Percentiles rank a stretch among this genome's conserved stretches.
Evolutionary conservation across 2,888 invertebrate genomes (phyloP).

Genomic region (Parnassius smintheus): DNA sequence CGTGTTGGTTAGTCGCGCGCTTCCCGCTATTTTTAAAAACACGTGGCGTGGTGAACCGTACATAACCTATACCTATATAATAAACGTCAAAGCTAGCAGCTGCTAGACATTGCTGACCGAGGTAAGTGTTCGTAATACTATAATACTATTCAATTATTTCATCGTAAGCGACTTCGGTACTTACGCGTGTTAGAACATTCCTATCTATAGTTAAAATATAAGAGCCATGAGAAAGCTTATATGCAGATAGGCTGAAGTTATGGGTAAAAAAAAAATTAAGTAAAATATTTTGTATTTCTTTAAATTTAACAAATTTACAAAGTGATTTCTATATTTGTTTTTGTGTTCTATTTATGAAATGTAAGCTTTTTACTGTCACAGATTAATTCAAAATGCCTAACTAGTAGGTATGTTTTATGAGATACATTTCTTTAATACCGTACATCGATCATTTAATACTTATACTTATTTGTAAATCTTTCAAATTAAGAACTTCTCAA

Average conservation of each 20-base stretch:
- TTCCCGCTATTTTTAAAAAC: constrained; percentile 54
- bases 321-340: too few species aligned
- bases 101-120: constrained; percentile 25
- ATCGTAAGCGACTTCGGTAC: background rate
- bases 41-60: constrained; percentile 64
- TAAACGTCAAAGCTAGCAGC: constrained; percentile 27
- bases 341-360: too few species aligned
- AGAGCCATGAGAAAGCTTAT: background rate
- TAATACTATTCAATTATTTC: background rate
- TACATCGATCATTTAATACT: too few species aligned
- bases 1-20: constrained; percentile 50
- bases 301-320: too few species aligned
- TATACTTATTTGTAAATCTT: too few species aligned
- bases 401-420: too few species aligned
- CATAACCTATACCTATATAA: constrained; percentile 45
- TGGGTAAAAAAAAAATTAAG: background rate
- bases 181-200: background rate
- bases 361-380: too few species aligned
- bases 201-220: background rate
- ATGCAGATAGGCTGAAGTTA: background rate
- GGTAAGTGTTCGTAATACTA: constrained; percentile 34
- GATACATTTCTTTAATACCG: too few species aligned
- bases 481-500: too few species aligned
- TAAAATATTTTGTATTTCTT: too few species aligned
- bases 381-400: too few species aligned